A percentile compares a stretch with the other conserved stretches of the same genome.
These are phyloP conservation scores for Scolopax mira DNA, from an alignment of 2,113 vertebrate genomes.

Conservation along the genomic window DNA sequence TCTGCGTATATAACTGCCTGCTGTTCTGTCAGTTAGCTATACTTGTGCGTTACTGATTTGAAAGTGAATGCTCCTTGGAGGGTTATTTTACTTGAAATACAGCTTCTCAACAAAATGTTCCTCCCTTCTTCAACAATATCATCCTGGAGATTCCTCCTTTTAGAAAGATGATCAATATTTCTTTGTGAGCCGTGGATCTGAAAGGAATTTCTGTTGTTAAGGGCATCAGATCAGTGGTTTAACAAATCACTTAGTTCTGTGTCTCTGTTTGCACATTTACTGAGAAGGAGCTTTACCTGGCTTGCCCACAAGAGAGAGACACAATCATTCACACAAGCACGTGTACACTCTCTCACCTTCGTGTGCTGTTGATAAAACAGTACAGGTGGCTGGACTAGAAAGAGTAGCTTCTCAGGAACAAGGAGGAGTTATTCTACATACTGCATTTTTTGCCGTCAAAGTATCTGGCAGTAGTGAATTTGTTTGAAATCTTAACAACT, in stretches of 20 bases:
- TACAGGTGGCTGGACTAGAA: background rate
- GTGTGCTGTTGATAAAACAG: background rate
- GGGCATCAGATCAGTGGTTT: background rate
- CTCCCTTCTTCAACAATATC: background rate
- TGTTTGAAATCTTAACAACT: background rate
- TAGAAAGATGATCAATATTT: constrained; percentile 2
- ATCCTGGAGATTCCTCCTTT: background rate
- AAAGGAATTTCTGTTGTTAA: background rate
- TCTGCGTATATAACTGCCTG: constrained; percentile 49
- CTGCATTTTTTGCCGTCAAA: background rate
- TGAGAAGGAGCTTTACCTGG: constrained; percentile 11
- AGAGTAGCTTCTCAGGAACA: background rate
- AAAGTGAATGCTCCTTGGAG: constrained; percentile 50
- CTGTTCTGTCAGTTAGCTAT: constrained; percentile 35
- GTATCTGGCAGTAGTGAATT: background rate
- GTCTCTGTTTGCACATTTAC: background rate
- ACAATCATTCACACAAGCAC: background rate
- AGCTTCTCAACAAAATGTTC: background rate
- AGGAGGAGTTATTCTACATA: background rate
- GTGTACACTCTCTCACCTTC: background rate
- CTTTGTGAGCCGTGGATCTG: background rate
- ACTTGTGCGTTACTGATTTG: constrained; percentile 1
- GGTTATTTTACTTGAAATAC: constrained; percentile 27
- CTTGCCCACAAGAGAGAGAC: constrained; percentile 40
- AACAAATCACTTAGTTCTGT: background rate